Conservation (phyloP, 2,797 vertebrate species). For the Cryptoblepharus egeriae region DNA sequence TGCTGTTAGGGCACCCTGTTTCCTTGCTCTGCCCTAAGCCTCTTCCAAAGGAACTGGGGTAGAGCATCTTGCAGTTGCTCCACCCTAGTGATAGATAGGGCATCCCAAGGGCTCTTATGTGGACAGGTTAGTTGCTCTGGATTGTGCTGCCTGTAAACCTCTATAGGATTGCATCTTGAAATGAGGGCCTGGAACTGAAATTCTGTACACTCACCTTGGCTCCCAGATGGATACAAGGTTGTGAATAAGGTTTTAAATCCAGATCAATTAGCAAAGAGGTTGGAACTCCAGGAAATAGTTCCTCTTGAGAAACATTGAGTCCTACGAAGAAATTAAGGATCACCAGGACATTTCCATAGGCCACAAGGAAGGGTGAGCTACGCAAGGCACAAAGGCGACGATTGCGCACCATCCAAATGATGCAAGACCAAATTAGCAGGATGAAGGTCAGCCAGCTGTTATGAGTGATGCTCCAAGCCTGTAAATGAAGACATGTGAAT, state of each 20-base stretch:
- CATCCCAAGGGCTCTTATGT: too few relatives aligned
- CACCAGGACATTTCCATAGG: conserved; percentile 82
- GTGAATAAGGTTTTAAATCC: conserved; percentile 76
- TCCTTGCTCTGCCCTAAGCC: too few relatives aligned
- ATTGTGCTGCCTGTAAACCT: too few relatives aligned
- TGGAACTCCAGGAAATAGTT: conserved; percentile 78
- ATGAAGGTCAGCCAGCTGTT: conserved; percentile 82
- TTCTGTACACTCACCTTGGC: conserved; percentile 69
- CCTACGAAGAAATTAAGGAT: conserved; percentile 78
- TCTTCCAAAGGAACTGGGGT: too few relatives aligned
- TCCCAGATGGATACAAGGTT: conserved; percentile 80
- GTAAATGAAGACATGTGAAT: background rate
- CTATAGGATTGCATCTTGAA: background rate
- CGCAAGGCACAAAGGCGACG: conserved; percentile 80
- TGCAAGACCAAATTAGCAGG: conserved; percentile 84
- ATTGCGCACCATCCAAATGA: conserved; percentile 81
- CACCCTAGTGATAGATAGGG: too few relatives aligned
- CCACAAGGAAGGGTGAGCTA: conserved; percentile 86
- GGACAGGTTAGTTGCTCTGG: too few relatives aligned
- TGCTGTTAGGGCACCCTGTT: too few relatives aligned
- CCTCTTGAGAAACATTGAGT: conserved; percentile 76
- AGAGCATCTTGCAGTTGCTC: too few relatives aligned
- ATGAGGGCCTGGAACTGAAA: background rate
- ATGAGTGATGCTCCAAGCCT: conserved; percentile 84
- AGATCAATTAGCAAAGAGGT: conserved; percentile 79